Percentiles rank a stretch among this genome's conserved stretches.
These are phyloP conservation scores for Lasioglossum albipes DNA, from an alignment of 1,140 invertebrate species.

Conservation along the genomic window DNA sequence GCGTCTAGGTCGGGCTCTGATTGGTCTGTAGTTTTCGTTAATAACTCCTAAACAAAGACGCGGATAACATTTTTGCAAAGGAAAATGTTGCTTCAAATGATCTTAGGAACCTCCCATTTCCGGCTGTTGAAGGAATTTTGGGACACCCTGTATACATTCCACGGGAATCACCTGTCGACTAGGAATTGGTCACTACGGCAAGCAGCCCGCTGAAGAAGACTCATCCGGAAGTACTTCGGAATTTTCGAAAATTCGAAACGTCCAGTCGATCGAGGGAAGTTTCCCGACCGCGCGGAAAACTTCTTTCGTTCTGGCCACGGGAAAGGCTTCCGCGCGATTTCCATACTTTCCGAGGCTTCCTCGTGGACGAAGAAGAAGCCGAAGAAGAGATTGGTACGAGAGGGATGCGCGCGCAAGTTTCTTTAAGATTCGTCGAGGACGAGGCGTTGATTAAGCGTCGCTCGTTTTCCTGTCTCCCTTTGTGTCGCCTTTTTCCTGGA, in stretches of 20 bases:
- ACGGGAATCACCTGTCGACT: too few relatives aligned
- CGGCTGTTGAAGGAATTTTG: too few relatives aligned
- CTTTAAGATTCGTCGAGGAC: conserved; percentile 41
- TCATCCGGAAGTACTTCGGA: neutral
- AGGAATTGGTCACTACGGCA: too few relatives aligned
- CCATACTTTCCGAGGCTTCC: neutral
- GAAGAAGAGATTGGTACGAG: neutral
- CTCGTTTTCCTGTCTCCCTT: neutral
- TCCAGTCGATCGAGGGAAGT: neutral
- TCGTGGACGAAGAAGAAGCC: neutral
- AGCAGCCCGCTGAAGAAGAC: too few relatives aligned
- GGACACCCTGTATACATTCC: too few relatives aligned
- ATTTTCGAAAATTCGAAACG: neutral
- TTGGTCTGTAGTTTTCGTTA: too few relatives aligned
- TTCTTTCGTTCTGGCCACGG: neutral
- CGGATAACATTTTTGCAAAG: too few relatives aligned
- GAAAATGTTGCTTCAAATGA: too few relatives aligned
- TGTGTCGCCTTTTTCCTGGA: conserved; percentile 13
- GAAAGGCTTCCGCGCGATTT: conserved; percentile 2
- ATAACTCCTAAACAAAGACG: too few relatives aligned
- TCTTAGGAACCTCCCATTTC: too few relatives aligned
- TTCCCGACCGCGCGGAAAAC: neutral
- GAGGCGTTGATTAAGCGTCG: conserved; percentile 53
- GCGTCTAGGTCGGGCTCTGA: too few relatives aligned
- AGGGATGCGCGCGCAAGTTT: conserved; percentile 2